phyloP scores from a whole-genome alignment of 35 echinoderm and acorn worm species.

The Amphiura filiformis region DNA sequence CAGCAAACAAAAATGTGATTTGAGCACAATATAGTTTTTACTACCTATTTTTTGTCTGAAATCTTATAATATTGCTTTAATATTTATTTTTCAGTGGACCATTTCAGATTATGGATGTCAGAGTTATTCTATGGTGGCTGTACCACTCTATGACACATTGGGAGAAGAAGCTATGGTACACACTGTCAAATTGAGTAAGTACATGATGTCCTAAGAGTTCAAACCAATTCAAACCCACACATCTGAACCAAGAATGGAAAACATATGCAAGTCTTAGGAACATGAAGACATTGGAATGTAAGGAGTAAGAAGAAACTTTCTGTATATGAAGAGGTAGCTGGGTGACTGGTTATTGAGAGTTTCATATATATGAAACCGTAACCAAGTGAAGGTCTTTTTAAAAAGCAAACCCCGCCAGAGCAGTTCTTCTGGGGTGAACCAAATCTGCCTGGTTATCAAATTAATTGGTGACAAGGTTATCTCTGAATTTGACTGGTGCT shows the following conservation, averaged over 20 bases:
- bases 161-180: constrained; percentile 66
- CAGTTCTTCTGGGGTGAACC: too few species aligned
- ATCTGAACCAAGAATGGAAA: too few species aligned
- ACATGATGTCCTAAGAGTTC: background rate
- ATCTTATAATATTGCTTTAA: background rate
- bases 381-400: too few species aligned
- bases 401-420: too few species aligned
- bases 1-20: background rate
- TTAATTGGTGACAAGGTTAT: too few species aligned
- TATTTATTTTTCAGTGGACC: constrained; percentile 51
- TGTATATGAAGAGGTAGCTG: background rate
- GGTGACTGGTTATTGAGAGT: too few species aligned
- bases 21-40: background rate
- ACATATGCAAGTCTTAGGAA: background rate
- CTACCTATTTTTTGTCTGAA: background rate
- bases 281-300: background rate
- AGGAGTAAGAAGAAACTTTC: background rate
- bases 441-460: too few species aligned
- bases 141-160: constrained; percentile 84
- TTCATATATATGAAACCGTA: too few species aligned
- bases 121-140: constrained; percentile 63
- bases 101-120: constrained; percentile 67
- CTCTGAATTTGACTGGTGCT: too few species aligned
- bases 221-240: background rate
- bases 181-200: constrained; percentile 85